phyloP scores from a whole-genome alignment of 2,888 invertebrate genomes.

The Ceriagrion tenellum region DNA sequence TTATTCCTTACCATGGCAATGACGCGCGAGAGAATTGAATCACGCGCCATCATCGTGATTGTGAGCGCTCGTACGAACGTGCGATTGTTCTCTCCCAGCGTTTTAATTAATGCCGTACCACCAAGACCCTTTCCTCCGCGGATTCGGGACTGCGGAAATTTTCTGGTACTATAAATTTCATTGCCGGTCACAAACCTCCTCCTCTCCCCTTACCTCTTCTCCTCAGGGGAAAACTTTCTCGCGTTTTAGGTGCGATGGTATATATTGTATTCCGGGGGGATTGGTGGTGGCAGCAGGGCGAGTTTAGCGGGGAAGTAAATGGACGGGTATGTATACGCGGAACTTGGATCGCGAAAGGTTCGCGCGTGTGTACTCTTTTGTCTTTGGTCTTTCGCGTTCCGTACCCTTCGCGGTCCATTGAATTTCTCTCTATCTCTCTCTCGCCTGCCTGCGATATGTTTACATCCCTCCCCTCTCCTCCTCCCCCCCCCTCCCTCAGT shows the following conservation, averaged over 20 bases:
- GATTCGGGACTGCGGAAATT: neutral
- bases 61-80: no score
- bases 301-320: no score
- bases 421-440: neutral
- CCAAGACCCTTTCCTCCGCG: neutral
- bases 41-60: no score
- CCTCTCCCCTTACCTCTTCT: no score
- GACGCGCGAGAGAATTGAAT: no score
- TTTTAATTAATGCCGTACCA: neutral
- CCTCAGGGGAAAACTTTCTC: neutral
- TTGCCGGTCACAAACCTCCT: neutral
- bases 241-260: neutral
- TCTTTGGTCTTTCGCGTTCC: neutral
- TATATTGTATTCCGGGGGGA: neutral
- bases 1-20: no score
- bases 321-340: neutral
- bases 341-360: neutral
- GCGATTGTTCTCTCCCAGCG: neutral
- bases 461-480: no score
- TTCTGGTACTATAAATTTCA: neutral
- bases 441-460: neutral
- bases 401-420: neutral
- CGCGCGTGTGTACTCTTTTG: neutral
- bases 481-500: no score
- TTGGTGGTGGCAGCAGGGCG: neutral